Evolutionary conservation across 2,888 invertebrate species (phyloP), one percentile per base, ranked within the genome.

Genomic region (Drosophila paranaensis): DNA sequence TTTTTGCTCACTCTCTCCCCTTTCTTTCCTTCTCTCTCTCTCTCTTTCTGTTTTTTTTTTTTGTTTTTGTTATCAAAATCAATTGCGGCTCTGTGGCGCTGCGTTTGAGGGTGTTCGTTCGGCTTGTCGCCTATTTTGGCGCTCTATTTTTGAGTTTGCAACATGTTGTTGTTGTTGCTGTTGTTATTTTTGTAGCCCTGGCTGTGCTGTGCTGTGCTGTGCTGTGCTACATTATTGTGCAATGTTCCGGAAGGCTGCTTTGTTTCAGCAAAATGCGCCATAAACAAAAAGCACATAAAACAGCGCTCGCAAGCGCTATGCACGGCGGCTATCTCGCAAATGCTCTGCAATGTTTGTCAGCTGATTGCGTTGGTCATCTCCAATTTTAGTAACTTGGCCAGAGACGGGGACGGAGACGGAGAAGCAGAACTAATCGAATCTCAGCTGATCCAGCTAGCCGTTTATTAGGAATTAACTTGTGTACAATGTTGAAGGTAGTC

Each of bases 241-340:
- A 87, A 87, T 87, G 89, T 87, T 87, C 89, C 89, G 87, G 87
- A 87, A 85, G 67, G 80, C 70, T 88, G 87, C 80, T 76, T 79
- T 84, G 84, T 87, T 87, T 89, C 79, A 87, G 87, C 79, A 74
- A 79, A 81, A 71, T 79, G 74, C 74, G 74, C 84, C 62, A 81
- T 81, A 84, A 84, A 81, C 82, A 82, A 75, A 75, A 71, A 60
- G 70, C 56, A 63, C 81, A 77, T 74, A 79, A 82, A 88, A 81
- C 76, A 60, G 45, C 45, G 70, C 43, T 61, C 63, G 63, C 51
- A 66, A 60, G 48, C 70, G 30, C 55, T 64, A 37, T 25, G 20
- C 20, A 20, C 40, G 25, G 6, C 14, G 35, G 60, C 70, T 70
- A 78, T 68, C 74, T 63, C 16, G 45, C 35, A 51, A 60, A 67